These are phyloP conservation scores for Echeneis naucrates DNA, from an alignment of 2,797 vertebrate species.

Conservation along the genomic window DNA sequence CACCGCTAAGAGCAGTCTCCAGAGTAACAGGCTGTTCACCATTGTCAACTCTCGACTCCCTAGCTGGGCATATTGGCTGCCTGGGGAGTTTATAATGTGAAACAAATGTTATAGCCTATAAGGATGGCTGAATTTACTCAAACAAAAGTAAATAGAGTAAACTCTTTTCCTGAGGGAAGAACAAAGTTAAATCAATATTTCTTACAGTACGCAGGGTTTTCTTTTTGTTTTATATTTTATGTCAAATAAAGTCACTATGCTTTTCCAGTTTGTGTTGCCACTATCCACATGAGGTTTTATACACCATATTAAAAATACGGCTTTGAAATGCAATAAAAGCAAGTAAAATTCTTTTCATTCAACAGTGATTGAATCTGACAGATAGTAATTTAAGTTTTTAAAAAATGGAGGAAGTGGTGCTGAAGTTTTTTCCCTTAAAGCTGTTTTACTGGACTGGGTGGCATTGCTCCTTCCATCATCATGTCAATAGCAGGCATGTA, in stretches of 20 bases:
- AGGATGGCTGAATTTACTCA: conserved; percentile 43
- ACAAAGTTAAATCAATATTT: conserved; percentile 28
- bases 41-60: conserved; percentile 40
- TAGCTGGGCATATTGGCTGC: conserved; percentile 20
- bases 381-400: conserved; percentile 68
- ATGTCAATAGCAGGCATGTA: conserved; percentile 68
- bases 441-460: conserved; percentile 65
- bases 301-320: conserved; percentile 27
- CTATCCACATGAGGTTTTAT: conserved; percentile 38
- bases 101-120: too few species aligned
- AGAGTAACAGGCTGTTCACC: conserved; percentile 38
- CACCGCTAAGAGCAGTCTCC: conserved; percentile 36
- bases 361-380: conserved; percentile 47
- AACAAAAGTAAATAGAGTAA: conserved; percentile 31
- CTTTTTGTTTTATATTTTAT: conserved; percentile 26
- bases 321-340: conserved; percentile 45
- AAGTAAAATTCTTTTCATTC: conserved; percentile 42
- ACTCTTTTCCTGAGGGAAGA: conserved; percentile 11
- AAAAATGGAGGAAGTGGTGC: conserved; percentile 69
- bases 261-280: conserved; percentile 14
- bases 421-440: conserved; percentile 74
- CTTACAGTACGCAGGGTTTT: conserved; percentile 19
- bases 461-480: conserved; percentile 71
- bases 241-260: conserved; percentile 34
- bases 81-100: conserved; percentile 28